Evolutionary conservation across 2,888 invertebrate species (phyloP), one percentile per base, ranked within the genome.

Genomic region (Monoplex corrugatus): DNA sequence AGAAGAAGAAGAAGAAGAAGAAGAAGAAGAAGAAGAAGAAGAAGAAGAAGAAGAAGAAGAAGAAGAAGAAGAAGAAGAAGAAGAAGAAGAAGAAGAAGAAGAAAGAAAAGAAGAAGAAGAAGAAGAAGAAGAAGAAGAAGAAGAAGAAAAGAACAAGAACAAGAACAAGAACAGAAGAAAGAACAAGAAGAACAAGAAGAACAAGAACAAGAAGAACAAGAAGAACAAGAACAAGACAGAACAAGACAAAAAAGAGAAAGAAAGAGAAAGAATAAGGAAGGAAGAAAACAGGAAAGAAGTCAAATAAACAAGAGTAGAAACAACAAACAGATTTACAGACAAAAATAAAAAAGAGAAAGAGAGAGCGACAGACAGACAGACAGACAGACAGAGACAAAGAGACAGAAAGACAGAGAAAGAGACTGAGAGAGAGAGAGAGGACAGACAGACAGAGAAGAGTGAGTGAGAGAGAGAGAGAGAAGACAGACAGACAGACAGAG

Each of bases 401-500:
- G n/a, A 72, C 72, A 72, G n/a, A n/a, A 28, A 32, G 72, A 72
- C 72, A 72, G 72, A 72, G 72, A 72, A 32, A 72, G 72, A n/a
- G 72, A 72, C n/a, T n/a, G 72, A 72, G 72, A 72, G 72, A 68
- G 68, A 68, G 72, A 72, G 72, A 72, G 72, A 72, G 72, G 2
- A 1, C 28, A n/a, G n/a, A n/a, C 5, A n/a, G n/a, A 28, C 16
- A n/a, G 5, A n/a, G n/a, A 19, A 68, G 68, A 68, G 68, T 19
- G 68, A 68, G 68, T 19, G 68, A 68, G 19, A 68, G 68, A 68
- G 68, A 68, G 19, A 68, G 68, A 68, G 68, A 68, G n/a, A 50
- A 32, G 72, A 72, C 72, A 72, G 72, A 72, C 72, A 72, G 72
- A 72, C 72, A 72, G 72, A 72, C 72, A 72, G 72, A 72, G n/a